These are phyloP conservation scores for Hydrozoanthus tunicans DNA, from an alignment of 64 coral and sea anemone species.

Conservation along the genomic window DNA sequence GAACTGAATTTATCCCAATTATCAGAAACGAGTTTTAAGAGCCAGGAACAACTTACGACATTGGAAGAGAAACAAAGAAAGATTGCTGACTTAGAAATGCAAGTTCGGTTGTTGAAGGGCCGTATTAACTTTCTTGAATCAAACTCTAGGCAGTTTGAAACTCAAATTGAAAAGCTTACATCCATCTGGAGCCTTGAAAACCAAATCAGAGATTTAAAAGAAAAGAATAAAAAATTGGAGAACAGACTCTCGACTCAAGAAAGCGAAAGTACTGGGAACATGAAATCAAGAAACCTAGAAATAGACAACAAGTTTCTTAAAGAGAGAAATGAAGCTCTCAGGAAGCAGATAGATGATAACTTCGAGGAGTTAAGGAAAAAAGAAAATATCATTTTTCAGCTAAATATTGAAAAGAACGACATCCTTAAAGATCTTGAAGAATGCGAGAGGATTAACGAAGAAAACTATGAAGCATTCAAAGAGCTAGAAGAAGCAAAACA, in stretches of 20 bases:
- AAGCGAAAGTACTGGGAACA: neutral
- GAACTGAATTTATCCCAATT: conserved; percentile 8
- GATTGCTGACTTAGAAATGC: neutral
- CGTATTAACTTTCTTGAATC: neutral
- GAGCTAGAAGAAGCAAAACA: conserved; percentile 15
- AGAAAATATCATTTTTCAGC: neutral
- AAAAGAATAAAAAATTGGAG: conserved; percentile 24
- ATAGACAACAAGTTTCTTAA: conserved; percentile 41
- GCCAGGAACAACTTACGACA: neutral
- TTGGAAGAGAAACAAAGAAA: conserved; percentile 20
- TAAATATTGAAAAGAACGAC: conserved; percentile 7
- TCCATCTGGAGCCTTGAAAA: neutral
- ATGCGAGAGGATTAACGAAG: neutral
- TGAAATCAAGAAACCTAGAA: conserved; percentile 1
- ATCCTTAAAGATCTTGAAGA: neutral
- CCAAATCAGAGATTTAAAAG: neutral
- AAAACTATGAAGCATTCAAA: neutral
- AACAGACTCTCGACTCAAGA: neutral
- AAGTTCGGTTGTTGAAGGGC: conserved; percentile 5
- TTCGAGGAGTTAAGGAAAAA: neutral
- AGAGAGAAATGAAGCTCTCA: conserved; percentile 17
- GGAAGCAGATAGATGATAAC: neutral
- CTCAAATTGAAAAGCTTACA: neutral
- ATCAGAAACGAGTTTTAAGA: conserved; percentile 10
- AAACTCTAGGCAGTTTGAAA: neutral